phyloP scores from a whole-genome alignment of 2,797 vertebrate species.

The Clarias pachynema region DNA sequence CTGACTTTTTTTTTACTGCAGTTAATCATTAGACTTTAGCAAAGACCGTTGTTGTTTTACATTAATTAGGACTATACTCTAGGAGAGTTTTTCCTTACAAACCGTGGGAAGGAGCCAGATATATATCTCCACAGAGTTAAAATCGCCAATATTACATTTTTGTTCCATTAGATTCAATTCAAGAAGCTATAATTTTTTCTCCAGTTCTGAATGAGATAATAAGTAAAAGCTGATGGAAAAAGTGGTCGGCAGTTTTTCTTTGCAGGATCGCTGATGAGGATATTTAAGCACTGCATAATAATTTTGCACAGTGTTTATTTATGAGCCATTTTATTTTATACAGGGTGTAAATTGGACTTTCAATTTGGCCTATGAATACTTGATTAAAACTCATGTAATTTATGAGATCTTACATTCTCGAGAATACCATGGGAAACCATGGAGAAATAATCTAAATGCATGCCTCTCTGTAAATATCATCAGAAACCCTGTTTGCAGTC shows the following conservation, averaged over 20 bases:
- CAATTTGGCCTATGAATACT: neutral
- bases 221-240: neutral
- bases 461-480: neutral
- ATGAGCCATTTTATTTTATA: neutral
- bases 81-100: conserved; percentile 1
- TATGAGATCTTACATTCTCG: neutral
- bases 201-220: neutral
- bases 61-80: conserved; percentile 4
- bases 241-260: neutral
- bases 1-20: neutral
- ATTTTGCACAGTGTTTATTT: neutral
- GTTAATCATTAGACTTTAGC: conserved; percentile 1
- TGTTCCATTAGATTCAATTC: neutral
- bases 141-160: neutral
- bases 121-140: neutral
- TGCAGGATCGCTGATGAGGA: neutral
- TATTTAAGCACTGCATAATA: neutral
- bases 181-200: neutral
- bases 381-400: neutral
- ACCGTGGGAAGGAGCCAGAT: neutral
- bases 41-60: conserved; percentile 7
- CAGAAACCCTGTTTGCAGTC: neutral
- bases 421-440: neutral
- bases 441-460: neutral
- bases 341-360: neutral